Percentiles rank a stretch among this genome's conserved stretches.
These are phyloP conservation scores for Ceriagrion tenellum DNA, from an alignment of 2,888 invertebrate species.

Conservation along the genomic window DNA sequence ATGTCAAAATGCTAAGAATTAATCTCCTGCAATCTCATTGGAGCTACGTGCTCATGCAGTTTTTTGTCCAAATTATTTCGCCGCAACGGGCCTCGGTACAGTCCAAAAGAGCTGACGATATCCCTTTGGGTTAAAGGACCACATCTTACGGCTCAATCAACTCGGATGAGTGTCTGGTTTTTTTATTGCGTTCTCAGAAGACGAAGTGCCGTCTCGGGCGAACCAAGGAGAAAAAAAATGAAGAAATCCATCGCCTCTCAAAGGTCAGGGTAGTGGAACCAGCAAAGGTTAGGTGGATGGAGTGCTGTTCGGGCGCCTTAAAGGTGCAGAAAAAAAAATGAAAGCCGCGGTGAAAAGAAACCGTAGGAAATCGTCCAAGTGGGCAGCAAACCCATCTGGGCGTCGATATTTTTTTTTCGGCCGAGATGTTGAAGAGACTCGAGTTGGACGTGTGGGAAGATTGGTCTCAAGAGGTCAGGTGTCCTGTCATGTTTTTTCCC, in stretches of 20 bases:
- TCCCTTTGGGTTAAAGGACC: not conserved
- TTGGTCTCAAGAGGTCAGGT: not conserved
- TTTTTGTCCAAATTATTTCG: not conserved
- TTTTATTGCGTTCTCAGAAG: not conserved
- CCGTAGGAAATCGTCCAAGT: not conserved
- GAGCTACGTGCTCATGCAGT: too few relatives aligned
- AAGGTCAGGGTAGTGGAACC: not conserved
- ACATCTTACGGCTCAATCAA: not conserved
- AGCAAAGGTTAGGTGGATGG: not conserved
- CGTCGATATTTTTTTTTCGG: not conserved
- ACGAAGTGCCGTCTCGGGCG: not conserved
- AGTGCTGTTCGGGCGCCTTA: not conserved
- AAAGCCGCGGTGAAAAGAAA: not conserved
- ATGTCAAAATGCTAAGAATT: too few relatives aligned
- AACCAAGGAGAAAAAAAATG: not conserved
- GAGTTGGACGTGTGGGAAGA: not conserved
- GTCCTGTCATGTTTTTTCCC: not conserved
- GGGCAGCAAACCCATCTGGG: not conserved
- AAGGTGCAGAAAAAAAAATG: not conserved
- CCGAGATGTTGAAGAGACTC: not conserved
- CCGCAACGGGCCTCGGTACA: not conserved
- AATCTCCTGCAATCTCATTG: too few relatives aligned
- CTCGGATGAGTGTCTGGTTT: not conserved
- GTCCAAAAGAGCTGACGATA: not conserved
- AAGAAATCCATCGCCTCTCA: constrained; percentile 8